Conservation (phyloP, 1,140 invertebrate species). For the Drosophila prosaltans region DNA sequence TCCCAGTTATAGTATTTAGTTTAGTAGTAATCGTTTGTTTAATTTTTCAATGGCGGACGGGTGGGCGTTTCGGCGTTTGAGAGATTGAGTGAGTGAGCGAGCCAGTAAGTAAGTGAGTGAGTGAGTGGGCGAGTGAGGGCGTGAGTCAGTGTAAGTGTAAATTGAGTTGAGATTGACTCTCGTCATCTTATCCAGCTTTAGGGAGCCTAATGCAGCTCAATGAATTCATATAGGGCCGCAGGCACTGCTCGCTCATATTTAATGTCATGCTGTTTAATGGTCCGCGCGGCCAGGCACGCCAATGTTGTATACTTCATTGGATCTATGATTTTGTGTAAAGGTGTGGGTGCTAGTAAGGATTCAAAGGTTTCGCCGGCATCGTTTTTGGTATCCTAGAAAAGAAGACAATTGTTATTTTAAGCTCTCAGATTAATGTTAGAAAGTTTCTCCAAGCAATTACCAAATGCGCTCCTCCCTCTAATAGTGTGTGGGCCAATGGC, state of each 20-base stretch:
- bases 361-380: slow-evolving; percentile 90
- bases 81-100: slow-evolving; percentile 20
- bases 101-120: slow-evolving; percentile 27
- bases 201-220: slow-evolving; percentile 73
- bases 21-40: slow-evolving; percentile 44
- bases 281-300: slow-evolving; percentile 91
- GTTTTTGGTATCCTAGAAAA: slow-evolving; percentile 89
- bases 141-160: slow-evolving; percentile 36
- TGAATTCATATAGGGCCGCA: slow-evolving; percentile 72
- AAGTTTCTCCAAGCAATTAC: slow-evolving; percentile 44
- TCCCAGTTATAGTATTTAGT: slow-evolving; percentile 60
- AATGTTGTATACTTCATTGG: slow-evolving; percentile 91
- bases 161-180: slow-evolving; percentile 49
- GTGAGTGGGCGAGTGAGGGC: slow-evolving; percentile 36
- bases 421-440: no score
- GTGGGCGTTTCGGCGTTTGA: slow-evolving; percentile 26
- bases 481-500: slow-evolving; percentile 87
- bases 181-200: slow-evolving; percentile 36
- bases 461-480: slow-evolving; percentile 92
- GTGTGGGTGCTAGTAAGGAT: slow-evolving; percentile 86
- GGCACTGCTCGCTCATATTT: slow-evolving; percentile 68
- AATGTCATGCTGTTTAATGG: slow-evolving; percentile 84
- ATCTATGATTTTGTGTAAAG: slow-evolving; percentile 88
- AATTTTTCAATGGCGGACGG: slow-evolving; percentile 54
- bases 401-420: neutral